Evolutionary conservation across 1,140 invertebrate genomes (phyloP), one percentile per base, ranked within the genome.

Genomic region (Chionoecetes opilio): DNA sequence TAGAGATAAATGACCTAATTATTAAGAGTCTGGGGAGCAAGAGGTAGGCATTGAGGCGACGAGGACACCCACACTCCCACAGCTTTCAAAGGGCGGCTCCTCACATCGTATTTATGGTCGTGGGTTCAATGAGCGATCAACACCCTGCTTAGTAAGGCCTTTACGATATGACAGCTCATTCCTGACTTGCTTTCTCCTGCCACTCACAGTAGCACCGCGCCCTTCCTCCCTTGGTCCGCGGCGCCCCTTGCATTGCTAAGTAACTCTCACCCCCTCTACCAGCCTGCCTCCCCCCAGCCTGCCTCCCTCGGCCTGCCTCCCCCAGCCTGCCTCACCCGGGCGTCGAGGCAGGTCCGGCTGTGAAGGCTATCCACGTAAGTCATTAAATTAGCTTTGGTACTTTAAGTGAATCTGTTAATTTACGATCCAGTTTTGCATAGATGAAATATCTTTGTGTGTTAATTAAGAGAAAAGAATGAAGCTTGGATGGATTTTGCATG

Each of bases 141-240:
- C 21, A n/a, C 63, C 21, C 5, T 26, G 21, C 63, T 75, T 8
- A 6, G 21, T 75, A 21, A 75, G 21, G 63, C 63, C n/a, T 2
- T 11, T 75, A 75, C 21, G 63, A 75, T 26, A n/a, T n/a, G 63
- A 75, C 21, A n/a, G 63, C n/a, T 75, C 11, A 75, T n/a, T 75
- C 63, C 21, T 75, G 21, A 75, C n/a, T 75, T 75, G 63, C 63
- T 75, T 75, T 75, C 63, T 75, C 63, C 63, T 75, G 63, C 63
- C 63, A 75, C 63, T 75, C 63, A 75, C 63, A 26, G 21, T 53
- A 53, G 21, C 63, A n/a, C 63, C 11, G 6, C 63, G 21, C n/a
- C 21, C 63, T 21, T n/a, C 63, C n/a, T 6, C 63, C 63, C 63
- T n/a, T 11, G 63, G 5, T 21, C 6, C n/a, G 21, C 3, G 5